Conservation (phyloP, 2,113 vertebrate species). For the Chaetorhynchus papuensis region DNA sequence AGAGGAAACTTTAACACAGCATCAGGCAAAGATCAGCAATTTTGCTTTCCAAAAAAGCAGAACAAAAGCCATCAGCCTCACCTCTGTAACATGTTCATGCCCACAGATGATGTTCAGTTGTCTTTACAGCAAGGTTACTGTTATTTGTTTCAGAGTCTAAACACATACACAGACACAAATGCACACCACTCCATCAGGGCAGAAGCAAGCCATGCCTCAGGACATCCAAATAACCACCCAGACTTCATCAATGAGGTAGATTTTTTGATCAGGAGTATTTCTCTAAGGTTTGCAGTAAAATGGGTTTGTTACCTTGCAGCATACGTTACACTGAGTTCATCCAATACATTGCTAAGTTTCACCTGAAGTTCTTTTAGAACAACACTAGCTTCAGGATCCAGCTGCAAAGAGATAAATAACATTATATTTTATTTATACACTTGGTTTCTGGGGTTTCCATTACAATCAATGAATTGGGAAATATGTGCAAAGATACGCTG, state of each 20-base stretch:
- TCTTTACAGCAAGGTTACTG: background rate
- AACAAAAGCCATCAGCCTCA: background rate
- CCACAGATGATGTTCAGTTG: background rate
- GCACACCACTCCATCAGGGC: background rate
- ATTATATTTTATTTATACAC: background rate
- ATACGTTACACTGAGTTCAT: constrained; percentile 87
- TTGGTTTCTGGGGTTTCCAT: background rate
- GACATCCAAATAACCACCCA: background rate
- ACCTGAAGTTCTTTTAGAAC: constrained; percentile 93
- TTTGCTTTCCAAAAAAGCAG: background rate
- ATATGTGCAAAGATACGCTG: background rate
- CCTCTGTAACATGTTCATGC: background rate
- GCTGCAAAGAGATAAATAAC: constrained; percentile 72
- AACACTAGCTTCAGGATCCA: constrained; percentile 90
- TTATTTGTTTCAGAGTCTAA: background rate
- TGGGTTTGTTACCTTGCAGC: constrained; percentile 82
- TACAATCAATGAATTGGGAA: background rate
- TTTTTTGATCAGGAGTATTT: background rate
- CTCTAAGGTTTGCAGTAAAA: background rate
- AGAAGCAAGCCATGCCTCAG: background rate
- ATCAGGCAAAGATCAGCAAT: background rate
- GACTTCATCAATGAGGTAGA: background rate
- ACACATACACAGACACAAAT: background rate
- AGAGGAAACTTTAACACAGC: background rate
- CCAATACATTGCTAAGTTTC: constrained; percentile 88